Base-by-base conservation (phyloP, 1,140 invertebrate genomes). In the Doryteuthis pealeii region DNA sequence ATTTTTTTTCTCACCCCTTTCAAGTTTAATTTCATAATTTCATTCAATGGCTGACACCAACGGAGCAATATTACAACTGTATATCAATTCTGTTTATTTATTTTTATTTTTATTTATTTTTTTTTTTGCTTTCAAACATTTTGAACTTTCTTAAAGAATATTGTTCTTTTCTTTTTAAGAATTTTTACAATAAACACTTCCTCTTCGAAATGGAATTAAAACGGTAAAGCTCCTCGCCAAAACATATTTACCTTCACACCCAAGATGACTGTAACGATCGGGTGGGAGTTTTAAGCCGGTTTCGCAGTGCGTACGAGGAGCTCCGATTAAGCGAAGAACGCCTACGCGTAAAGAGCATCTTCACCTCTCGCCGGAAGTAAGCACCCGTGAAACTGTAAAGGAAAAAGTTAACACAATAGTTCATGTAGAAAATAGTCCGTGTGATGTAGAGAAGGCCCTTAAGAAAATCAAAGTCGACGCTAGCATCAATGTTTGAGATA, bases 401-500 rank as follows among this genome's bases (percentile, higher is more conserved):
- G 71, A 85, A 83, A 67, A 85, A 84, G 58, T 85, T 85, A 2
- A 84, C 77, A 40, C 80, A 83, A 66, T 85, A 85, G 73, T 85
- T 85, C 40, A 82, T 76, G 66, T 82, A 83, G 65, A 85, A 84
- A 58, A 84, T 80, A n/a, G 81, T 78, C 33, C 80, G 73, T 0
- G 79, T 76, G 8, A 84, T 80, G 18, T 73, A 80, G 15, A 85
- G 62, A 4, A 80, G 71, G 2, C 80, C 80, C 35, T 74, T 76
- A 75, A 78, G 79, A 68, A 78, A 79, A 14, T 77, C 76, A 2
- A 73, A 68, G 33, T 68, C 32, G 6, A 33, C 28, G 22, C 22
- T 26, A 4, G 22, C 10, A 8, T 68, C 66, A 12, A 33, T 22
- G 30, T 32, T 68, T 0, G 66, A 30, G 6, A 68, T 33, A 22